These are phyloP conservation scores for Sebastes iracundus DNA, from an alignment of 2,797 vertebrate species.

Conservation along the genomic window DNA sequence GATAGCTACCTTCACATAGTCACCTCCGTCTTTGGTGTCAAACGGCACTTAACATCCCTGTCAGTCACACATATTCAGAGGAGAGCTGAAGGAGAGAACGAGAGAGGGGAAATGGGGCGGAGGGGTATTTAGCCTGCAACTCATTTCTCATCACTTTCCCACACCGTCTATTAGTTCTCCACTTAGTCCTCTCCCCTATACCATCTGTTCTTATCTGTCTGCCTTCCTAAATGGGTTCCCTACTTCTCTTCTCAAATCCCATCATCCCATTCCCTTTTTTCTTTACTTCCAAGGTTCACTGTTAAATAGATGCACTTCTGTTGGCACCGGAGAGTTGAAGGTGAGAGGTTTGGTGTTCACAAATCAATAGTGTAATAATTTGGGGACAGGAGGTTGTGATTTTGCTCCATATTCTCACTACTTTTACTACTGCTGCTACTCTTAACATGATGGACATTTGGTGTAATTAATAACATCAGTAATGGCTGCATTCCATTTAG, in stretches of 20 bases:
- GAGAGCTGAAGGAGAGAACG: constrained; percentile 75
- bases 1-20: constrained; percentile 77
- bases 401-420: neutral
- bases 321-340: constrained; percentile 7
- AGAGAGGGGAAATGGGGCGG: constrained; percentile 38
- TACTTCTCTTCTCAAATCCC: constrained; percentile 40
- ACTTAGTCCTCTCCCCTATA: constrained; percentile 56
- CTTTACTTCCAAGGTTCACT: constrained; percentile 14
- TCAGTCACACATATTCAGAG: constrained; percentile 83
- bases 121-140: constrained; percentile 66
- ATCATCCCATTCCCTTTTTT: constrained; percentile 33
- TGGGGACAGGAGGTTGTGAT: neutral
- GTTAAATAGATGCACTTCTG: neutral
- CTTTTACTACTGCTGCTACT: neutral
- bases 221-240: constrained; percentile 53
- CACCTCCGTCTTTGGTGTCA: constrained; percentile 86
- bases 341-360: constrained; percentile 12
- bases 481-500: neutral
- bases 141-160: constrained; percentile 73
- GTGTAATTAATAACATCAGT: neutral
- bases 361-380: constrained; percentile 20
- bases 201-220: constrained; percentile 71
- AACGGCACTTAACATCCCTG: constrained; percentile 88
- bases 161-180: constrained; percentile 71
- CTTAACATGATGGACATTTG: neutral